Evolutionary conservation across 2,888 invertebrate genomes (phyloP).

Genomic region (Marasmarcha lunaedactyla): DNA sequence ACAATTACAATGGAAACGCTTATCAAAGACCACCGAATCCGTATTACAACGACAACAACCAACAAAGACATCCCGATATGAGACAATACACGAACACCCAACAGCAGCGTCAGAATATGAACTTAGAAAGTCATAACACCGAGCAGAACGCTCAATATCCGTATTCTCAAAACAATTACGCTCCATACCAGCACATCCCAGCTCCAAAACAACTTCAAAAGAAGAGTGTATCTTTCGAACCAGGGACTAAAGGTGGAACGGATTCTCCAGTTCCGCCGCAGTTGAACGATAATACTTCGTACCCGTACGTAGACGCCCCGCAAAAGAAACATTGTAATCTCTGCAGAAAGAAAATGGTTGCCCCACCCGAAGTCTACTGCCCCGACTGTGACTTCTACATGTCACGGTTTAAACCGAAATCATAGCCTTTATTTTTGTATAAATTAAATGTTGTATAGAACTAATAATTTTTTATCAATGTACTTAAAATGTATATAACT

Average conservation of each 20-base stretch:
- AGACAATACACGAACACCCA: constrained; percentile 43
- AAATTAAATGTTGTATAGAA: not conserved
- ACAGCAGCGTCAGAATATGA: constrained; percentile 43
- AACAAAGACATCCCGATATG: constrained; percentile 31
- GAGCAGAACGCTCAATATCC: constrained; percentile 37
- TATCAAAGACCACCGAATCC: constrained; percentile 51
- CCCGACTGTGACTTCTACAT: constrained; percentile 93
- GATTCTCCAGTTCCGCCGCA: constrained; percentile 60
- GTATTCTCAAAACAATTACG: constrained; percentile 45
- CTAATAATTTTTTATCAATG: not conserved
- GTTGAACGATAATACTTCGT: constrained; percentile 39
- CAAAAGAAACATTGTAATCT: constrained; percentile 83
- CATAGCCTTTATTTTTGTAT: constrained; percentile 30
- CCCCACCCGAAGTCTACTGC: constrained; percentile 85
- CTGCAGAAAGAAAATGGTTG: constrained; percentile 87
- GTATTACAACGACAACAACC: constrained; percentile 42
- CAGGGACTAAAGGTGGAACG: constrained; percentile 76
- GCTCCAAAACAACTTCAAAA: constrained; percentile 74
- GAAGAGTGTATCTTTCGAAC: constrained; percentile 79
- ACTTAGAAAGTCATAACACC: constrained; percentile 29
- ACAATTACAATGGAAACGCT: constrained; percentile 40
- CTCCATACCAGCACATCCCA: constrained; percentile 75
- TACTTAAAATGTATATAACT: constrained; percentile 7
- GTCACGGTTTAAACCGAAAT: constrained; percentile 82
- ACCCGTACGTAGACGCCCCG: constrained; percentile 25